phyloP scores from a whole-genome alignment of 92 coral and sea anemone species.

The Heteractis magnifica region DNA sequence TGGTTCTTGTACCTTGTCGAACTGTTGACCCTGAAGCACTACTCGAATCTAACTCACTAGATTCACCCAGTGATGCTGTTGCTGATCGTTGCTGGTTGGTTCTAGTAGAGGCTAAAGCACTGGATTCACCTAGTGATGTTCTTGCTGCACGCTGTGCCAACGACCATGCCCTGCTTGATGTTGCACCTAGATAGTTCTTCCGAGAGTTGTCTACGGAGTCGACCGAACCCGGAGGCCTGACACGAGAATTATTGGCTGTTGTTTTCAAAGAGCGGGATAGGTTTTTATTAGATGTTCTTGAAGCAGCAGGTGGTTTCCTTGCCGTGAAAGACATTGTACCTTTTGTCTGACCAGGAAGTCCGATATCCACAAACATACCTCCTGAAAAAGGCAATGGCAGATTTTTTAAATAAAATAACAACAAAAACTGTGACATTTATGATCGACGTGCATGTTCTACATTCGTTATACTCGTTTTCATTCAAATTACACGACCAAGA shows the following conservation, averaged over 20 bases:
- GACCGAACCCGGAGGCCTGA: neutral
- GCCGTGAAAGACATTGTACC: neutral
- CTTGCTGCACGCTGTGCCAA: neutral
- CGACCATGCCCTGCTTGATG: neutral
- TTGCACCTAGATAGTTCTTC: neutral
- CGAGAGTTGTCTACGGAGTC: neutral
- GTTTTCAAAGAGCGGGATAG: neutral
- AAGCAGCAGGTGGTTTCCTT: neutral
- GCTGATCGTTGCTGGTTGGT: too few species aligned
- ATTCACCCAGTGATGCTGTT: neutral
- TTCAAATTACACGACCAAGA: too few species aligned
- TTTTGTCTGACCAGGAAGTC: constrained; percentile 20
- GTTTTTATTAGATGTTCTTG: neutral
- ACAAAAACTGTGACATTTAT: too few species aligned
- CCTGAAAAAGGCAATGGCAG: constrained; percentile 1
- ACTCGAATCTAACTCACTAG: neutral
- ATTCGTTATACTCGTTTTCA: too few species aligned
- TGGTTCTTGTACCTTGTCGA: too few species aligned
- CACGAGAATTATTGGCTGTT: neutral
- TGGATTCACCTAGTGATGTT: too few species aligned
- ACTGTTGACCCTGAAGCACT: neutral
- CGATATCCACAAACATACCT: constrained; percentile 32
- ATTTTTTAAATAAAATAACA: neutral
- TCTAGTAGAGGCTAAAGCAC: too few species aligned
- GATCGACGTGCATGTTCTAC: too few species aligned